Base-by-base conservation (phyloP, 1,140 invertebrate species). In the Gyrodactylus bullatarudis region DNA sequence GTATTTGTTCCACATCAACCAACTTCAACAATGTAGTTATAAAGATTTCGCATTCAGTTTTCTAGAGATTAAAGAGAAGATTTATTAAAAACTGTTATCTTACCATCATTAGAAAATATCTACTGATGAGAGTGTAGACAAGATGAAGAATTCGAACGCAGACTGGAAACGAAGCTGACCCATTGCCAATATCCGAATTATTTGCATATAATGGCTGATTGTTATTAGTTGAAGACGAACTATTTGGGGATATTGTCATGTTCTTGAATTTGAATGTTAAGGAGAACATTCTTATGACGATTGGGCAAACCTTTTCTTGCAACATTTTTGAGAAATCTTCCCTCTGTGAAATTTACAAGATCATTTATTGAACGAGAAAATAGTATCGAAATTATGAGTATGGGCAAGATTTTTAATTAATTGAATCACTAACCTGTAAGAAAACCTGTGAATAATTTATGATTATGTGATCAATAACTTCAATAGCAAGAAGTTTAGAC, bases 1-100 rank as follows among this genome's bases (percentile, higher is more conserved):
- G 84, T 24, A 90, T 89, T 81, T 94, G 93, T 77, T 97, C 93
- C 19, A 88, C 87, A 81, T 96, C 91, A 78, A 98, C 80, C 82
- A 97, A 96, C 80, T 96, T 95, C 1, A 97, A 89, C 34, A 97
- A 87, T 26, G 97, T 82, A 0, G 91, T 94, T 68, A 97, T 83
- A 80, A 98, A 96, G 77, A 98, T 97, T 83, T 98, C 94, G 82
- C 91, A 95, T 81, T 98, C 93, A 1, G 92, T 96, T 22, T 89
- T 85, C 89, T 90, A 77, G n/a, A 25, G 24, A 24, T 2, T 2
- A 69, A 69, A n/a, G n/a, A 16, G n/a, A 54, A n/a, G 8, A 16
- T 54, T 16, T 54, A 16, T 54, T 54, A 54, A 54, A n/a, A 54
- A 8, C 34, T 16, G 8, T 8, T 16, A 54, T 16, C 34, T 54